Evolutionary conservation across 2,888 invertebrate species (phyloP), one percentile per base, ranked within the genome.

Genomic region (Penaeus monodon): DNA sequence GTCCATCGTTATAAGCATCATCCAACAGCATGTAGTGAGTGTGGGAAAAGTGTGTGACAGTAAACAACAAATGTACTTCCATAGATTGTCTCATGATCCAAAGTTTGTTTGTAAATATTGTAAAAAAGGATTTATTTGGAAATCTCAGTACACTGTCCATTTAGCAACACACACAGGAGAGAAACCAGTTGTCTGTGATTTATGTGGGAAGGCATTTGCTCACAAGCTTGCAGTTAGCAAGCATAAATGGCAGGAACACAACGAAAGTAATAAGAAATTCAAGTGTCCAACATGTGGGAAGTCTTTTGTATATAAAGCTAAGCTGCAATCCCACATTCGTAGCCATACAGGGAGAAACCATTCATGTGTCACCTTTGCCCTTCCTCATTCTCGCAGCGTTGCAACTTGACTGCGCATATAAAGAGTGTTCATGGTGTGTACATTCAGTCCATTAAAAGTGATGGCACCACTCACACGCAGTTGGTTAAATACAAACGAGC

Each of bases 211-310:
- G 63, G 74, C 84, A 17, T 88, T 88, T 74, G 87, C 87, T 29
- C 87, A 88, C 80, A 88, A 84, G 27, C 29, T 88, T 63, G 87
- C 87, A 6, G 87, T 88, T n/a, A 68, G 74, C 20, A 88, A 88
- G 29, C 87, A 88, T 70, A 88, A 88, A 38, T 88, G 87, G 87
- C 87, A 88, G 66, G 87, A 88, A 44, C 87, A 88, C 76, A 84
- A 88, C 66, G 84, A 84, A 33, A 88, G 64, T 76, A 88, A 88
- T 33, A 88, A 84, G 74, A 88, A 88, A 38, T 88, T 80, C 57
- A 83, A 84, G 66, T 88, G 87, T 80, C 79, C 65, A 63, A 84
- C 79, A 1, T 88, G 87, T 38, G 68, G 74, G 17, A 88, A 88
- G 33, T 80, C 63, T 29, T 88, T 88, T 84, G 84, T 88, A 27